phyloP scores from a whole-genome alignment of 2,888 invertebrate genomes.

The Oligia latruncula region DNA sequence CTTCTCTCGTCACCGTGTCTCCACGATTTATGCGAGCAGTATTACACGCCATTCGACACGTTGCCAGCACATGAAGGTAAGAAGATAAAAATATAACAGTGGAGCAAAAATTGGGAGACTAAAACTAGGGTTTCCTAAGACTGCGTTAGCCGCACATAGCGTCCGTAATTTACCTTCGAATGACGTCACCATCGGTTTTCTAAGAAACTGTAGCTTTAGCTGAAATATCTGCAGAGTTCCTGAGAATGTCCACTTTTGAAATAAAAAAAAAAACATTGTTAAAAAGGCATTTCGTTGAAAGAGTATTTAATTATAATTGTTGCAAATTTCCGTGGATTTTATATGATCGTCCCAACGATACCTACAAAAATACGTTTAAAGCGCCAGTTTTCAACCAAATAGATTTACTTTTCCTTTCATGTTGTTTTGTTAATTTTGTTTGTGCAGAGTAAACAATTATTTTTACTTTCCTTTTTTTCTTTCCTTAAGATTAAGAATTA shows the following conservation, averaged over 20 bases:
- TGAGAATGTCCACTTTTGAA: background rate
- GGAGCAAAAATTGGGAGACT: background rate
- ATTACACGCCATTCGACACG: constrained; percentile 90
- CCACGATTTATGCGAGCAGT: constrained; percentile 87
- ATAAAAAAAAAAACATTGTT: background rate
- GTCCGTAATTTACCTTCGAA: background rate
- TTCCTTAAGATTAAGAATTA: background rate
- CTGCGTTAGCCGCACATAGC: background rate
- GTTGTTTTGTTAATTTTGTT: background rate
- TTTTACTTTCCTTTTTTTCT: background rate
- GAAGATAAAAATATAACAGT: constrained; percentile 61
- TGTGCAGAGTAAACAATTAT: background rate
- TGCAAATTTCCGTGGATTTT: background rate
- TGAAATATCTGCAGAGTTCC: background rate
- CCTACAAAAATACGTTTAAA: background rate
- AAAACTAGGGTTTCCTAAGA: background rate
- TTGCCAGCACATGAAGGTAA: constrained; percentile 74
- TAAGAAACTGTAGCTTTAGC: background rate
- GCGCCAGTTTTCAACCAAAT: background rate
- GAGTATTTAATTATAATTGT: too few species aligned
- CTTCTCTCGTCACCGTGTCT: constrained; percentile 85
- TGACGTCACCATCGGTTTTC: background rate
- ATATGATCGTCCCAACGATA: background rate
- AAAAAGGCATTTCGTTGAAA: background rate
- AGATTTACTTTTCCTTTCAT: background rate